Percentiles rank a stretch among this genome's conserved stretches.
These are phyloP conservation scores for Tribolium castaneum DNA, from an alignment of 1,140 invertebrate genomes.

Conservation along the genomic window DNA sequence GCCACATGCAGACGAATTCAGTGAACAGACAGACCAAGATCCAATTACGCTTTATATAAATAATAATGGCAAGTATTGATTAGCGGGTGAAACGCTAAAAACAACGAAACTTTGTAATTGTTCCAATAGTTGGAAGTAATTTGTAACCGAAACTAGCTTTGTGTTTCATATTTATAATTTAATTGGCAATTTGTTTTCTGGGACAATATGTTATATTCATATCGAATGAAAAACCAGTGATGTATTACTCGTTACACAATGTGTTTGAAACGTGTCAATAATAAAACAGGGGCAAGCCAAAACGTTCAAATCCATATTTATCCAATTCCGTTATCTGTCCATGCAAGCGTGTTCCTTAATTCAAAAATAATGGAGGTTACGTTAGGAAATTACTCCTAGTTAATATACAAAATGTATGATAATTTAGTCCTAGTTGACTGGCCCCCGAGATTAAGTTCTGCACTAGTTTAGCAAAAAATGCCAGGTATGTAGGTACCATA, in stretches of 20 bases:
- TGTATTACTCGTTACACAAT: neutral
- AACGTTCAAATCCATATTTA: neutral
- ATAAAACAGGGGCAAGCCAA: neutral
- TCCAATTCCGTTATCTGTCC: neutral
- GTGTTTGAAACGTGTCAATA: neutral
- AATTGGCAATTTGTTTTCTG: neutral
- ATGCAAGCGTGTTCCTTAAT: neutral
- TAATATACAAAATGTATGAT: neutral
- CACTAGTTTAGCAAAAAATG: constrained; percentile 5
- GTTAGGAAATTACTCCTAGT: neutral
- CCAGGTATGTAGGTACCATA: neutral
- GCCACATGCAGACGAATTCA: neutral
- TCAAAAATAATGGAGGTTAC: neutral
- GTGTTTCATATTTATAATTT: neutral
- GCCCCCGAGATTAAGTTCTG: neutral
- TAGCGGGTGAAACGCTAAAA: neutral
- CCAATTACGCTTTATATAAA: neutral
- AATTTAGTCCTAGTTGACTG: neutral
- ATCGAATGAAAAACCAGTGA: neutral
- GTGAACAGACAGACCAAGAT: neutral
- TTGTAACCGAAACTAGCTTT: neutral
- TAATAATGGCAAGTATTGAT: neutral
- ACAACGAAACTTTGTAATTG: neutral
- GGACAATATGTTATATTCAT: neutral
- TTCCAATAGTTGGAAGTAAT: neutral